Evolutionary conservation across 2,888 invertebrate genomes (phyloP).

Genomic region (Yponomeuta evonymella): DNA sequence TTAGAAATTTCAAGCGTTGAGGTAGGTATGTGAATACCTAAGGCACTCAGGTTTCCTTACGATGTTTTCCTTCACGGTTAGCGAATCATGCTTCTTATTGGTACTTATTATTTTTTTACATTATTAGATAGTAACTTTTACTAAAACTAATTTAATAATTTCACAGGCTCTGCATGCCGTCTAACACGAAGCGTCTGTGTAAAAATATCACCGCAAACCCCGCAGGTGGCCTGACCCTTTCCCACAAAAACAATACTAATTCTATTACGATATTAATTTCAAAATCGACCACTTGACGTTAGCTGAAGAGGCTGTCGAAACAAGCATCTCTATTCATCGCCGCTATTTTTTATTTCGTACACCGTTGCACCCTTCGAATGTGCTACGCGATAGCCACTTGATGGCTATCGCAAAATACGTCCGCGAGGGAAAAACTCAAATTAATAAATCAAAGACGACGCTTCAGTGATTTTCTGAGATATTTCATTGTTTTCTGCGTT

Average conservation of each 20-base stretch:
- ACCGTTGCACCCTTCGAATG: constrained; percentile 4
- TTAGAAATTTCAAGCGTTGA: no score
- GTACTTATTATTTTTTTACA: no score
- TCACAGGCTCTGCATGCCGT: background rate
- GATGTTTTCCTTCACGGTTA: no score
- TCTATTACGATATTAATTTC: constrained; percentile 18
- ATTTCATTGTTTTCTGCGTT: constrained; percentile 48
- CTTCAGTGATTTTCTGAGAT: constrained; percentile 53
- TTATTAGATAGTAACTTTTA: no score
- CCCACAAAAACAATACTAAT: constrained; percentile 17
- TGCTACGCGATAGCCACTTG: constrained; percentile 65
- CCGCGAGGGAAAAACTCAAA: background rate
- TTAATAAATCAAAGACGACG: constrained; percentile 41
- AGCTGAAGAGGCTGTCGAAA: constrained; percentile 8
- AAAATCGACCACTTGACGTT: constrained; percentile 15
- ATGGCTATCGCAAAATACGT: constrained; percentile 31
- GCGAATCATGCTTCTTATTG: no score
- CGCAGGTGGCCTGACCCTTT: constrained; percentile 8
- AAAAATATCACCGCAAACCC: background rate
- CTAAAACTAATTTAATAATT: background rate
- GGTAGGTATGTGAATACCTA: no score
- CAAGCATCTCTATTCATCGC: constrained; percentile 1
- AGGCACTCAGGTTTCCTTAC: no score
- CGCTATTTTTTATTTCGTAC: background rate
- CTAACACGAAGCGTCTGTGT: background rate